Evolutionary conservation across 1,140 invertebrate genomes (phyloP).

Genomic region (Formica selysi): DNA sequence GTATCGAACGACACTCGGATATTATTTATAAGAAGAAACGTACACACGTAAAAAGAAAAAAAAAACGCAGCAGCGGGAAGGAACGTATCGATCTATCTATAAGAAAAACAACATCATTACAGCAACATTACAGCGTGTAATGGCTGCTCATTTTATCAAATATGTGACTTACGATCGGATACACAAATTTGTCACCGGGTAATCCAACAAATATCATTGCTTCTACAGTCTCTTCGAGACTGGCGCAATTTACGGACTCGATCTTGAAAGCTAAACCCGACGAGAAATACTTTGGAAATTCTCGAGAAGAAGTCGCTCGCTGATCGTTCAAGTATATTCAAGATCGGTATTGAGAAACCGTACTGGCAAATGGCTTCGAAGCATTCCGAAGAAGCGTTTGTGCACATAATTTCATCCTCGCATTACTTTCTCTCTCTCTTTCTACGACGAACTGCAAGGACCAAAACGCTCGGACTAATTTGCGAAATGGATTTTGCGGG

Average conservation of each 20-base stretch:
- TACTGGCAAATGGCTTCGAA: constrained; percentile 23
- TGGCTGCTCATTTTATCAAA: constrained; percentile 26
- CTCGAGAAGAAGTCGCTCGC: neutral
- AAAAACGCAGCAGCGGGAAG: constrained; percentile 38
- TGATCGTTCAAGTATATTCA: neutral
- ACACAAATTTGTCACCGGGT: constrained; percentile 47
- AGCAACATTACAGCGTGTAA: neutral
- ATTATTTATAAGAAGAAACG: constrained; percentile 21
- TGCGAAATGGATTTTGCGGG: constrained; percentile 22
- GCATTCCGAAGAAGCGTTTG: constrained; percentile 48
- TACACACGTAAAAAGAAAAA: constrained; percentile 26
- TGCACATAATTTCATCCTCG: constrained; percentile 53
- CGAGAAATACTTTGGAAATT: neutral
- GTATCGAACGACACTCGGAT: constrained; percentile 31
- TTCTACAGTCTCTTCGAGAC: constrained; percentile 22
- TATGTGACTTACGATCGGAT: constrained; percentile 6
- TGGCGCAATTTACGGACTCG: constrained; percentile 18
- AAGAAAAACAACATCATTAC: constrained; percentile 4
- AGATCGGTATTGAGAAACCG: constrained; percentile 26
- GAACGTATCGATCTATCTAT: constrained; percentile 46
- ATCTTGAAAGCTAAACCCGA: constrained; percentile 3
- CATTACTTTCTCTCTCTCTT: constrained; percentile 17
- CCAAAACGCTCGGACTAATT: neutral
- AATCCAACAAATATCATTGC: constrained; percentile 25
- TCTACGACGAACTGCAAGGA: constrained; percentile 1